A percentile compares a stretch with the other conserved stretches of the same genome.
These are phyloP conservation scores for Resseliella maxima DNA, from an alignment of 2,888 invertebrate genomes.

Conservation along the genomic window DNA sequence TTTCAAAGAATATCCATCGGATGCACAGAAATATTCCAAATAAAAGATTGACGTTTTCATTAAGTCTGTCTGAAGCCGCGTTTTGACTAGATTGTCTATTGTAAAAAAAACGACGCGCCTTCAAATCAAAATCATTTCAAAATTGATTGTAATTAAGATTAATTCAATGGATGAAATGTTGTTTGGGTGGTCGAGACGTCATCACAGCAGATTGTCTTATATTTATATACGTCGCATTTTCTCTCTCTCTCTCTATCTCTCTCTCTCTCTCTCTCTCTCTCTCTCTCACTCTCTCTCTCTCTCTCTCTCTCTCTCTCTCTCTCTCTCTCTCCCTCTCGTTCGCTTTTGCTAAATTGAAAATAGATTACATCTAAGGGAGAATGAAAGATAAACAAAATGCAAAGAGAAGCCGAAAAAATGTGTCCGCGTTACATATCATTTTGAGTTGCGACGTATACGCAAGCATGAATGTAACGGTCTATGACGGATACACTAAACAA, in stretches of 20 bases:
- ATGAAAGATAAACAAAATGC: background rate
- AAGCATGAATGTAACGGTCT: too few relatives aligned
- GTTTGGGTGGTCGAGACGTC: conserved; percentile 20
- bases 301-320: too few relatives aligned
- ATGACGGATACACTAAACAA: background rate
- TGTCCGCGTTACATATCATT: background rate
- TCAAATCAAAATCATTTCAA: conserved; percentile 32
- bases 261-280: too few relatives aligned
- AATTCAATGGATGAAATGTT: background rate
- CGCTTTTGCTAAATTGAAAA: background rate
- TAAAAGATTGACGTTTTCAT: background rate
- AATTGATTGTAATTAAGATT: conserved; percentile 49
- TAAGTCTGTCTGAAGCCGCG: background rate
- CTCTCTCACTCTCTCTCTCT: too few relatives aligned
- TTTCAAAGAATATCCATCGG: background rate
- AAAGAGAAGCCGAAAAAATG: background rate
- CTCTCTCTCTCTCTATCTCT: too few relatives aligned
- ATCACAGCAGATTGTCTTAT: background rate
- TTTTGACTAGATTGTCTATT: background rate
- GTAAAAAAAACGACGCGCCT: background rate
- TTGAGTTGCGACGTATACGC: background rate
- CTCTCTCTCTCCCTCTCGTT: too few relatives aligned
- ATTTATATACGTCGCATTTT: background rate
- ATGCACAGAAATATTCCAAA: background rate
- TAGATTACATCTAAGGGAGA: background rate